Conservation (phyloP, 2,797 vertebrate genomes). For the Neopelma chrysocephalum region DNA sequence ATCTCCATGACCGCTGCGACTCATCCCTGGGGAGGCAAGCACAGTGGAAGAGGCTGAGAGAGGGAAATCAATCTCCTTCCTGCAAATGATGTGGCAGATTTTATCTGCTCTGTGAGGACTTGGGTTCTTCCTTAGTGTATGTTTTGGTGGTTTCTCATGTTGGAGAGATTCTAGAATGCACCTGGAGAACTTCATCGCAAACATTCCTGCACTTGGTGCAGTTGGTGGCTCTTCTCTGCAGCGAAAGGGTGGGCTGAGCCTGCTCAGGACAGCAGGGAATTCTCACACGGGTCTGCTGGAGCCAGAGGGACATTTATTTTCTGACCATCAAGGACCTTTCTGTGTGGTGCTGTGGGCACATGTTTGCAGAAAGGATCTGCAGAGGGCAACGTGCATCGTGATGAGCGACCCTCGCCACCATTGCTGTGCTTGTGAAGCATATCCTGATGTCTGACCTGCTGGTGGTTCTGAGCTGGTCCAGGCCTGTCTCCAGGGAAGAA, state of each 20-base stretch:
- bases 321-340: neutral
- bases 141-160: neutral
- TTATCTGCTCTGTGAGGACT: neutral
- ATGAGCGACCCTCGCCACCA: fast-evolving
- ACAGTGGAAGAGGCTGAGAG: neutral
- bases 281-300: neutral
- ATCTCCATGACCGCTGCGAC: neutral
- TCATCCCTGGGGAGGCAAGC: neutral
- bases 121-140: neutral
- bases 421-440: neutral
- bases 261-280: neutral
- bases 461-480: neutral
- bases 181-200: neutral
- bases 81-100: neutral
- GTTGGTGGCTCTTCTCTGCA: neutral
- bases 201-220: neutral
- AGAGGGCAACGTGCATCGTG: neutral
- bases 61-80: neutral
- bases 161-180: neutral
- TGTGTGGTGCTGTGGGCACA: neutral
- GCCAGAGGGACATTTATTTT: neutral
- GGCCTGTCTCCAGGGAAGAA: neutral
- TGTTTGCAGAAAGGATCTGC: neutral
- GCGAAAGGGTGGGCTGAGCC: neutral
- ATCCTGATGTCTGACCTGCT: neutral